A percentile compares a stretch with the other conserved stretches of the same genome.
Evolutionary conservation across 1,140 invertebrate species (phyloP).

Genomic region (Drosophila seguyi): DNA sequence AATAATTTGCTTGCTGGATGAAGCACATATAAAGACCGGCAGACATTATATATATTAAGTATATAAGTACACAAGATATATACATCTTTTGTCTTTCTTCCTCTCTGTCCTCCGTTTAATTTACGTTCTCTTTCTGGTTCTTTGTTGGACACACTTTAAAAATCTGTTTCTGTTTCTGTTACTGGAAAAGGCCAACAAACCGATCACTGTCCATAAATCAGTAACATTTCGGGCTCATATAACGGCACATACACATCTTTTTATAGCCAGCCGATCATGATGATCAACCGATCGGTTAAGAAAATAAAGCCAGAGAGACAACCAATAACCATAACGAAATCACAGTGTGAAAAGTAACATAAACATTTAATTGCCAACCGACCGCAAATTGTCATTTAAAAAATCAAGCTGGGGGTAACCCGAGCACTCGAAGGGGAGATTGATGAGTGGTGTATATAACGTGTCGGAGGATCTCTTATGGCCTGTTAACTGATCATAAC

Average conservation of each 20-base stretch:
- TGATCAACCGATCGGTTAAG: constrained; percentile 11
- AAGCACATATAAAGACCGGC: constrained; percentile 14
- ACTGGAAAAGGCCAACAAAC: constrained; percentile 54
- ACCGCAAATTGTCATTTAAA: constrained; percentile 54
- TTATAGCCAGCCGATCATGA: constrained; percentile 28
- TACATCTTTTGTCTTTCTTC: constrained; percentile 65
- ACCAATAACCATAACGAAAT: constrained; percentile 57
- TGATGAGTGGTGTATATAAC: constrained; percentile 35
- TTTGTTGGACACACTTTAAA: constrained; percentile 57
- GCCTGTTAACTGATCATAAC: constrained; percentile 52
- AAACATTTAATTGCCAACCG: constrained; percentile 70
- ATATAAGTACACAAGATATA: constrained; percentile 18
- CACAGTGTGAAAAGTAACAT: constrained; percentile 70
- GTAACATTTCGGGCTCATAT: constrained; percentile 37
- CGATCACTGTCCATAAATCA: constrained; percentile 66
- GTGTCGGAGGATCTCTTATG: constrained; percentile 38
- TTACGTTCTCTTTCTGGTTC: constrained; percentile 63
- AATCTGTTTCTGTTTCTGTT: constrained; percentile 32
- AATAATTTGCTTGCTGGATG: constrained; percentile 45
- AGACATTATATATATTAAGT: constrained; percentile 50
- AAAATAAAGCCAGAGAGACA: constrained; percentile 24
- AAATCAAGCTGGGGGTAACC: constrained; percentile 38
- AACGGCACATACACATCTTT: constrained; percentile 40
- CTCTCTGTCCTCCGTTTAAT: constrained; percentile 39
- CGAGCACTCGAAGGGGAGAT: constrained; percentile 42